Conservation (phyloP, 2,113 vertebrate genomes). For the Bujurquina vittata region DNA sequence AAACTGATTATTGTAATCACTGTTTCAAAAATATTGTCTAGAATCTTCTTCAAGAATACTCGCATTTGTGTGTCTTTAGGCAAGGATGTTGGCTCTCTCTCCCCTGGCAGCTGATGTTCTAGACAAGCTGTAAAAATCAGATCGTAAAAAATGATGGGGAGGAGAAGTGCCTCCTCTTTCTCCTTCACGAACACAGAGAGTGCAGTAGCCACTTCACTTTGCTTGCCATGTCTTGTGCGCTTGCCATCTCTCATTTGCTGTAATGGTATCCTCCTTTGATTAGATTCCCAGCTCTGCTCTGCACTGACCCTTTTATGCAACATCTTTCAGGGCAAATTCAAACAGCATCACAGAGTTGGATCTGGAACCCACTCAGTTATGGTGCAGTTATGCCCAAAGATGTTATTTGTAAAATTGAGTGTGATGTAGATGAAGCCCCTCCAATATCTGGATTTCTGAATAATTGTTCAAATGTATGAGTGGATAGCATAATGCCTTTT, state of each 20-base stretch:
- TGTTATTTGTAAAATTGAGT: not conserved
- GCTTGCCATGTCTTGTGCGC: slow-evolving; percentile 36
- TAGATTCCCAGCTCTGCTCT: slow-evolving; percentile 61
- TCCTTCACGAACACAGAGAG: slow-evolving; percentile 39
- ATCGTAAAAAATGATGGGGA: slow-evolving; percentile 43
- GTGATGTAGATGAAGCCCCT: slow-evolving; percentile 1
- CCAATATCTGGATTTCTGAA: not conserved
- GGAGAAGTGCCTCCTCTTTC: slow-evolving; percentile 41
- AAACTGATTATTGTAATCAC: not conserved
- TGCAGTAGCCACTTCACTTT: slow-evolving; percentile 43
- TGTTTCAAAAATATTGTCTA: not conserved
- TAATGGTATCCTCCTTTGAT: slow-evolving; percentile 72
- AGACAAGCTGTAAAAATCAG: slow-evolving; percentile 17
- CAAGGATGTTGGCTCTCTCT: not conserved
- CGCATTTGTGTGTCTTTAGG: not conserved
- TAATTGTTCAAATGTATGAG: not conserved
- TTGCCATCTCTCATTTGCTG: slow-evolving; percentile 70
- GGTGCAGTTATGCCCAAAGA: not conserved
- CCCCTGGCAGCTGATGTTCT: slow-evolving; percentile 14
- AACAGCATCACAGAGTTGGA: slow-evolving; percentile 38
- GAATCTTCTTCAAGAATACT: not conserved
- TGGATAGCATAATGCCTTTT: not conserved
- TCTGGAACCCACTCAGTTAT: slow-evolving; percentile 4
- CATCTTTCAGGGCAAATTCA: slow-evolving; percentile 46
- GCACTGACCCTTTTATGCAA: slow-evolving; percentile 58